Evolutionary conservation across 2,113 vertebrate genomes (phyloP).

Genomic region (Pristiophorus japonicus): DNA sequence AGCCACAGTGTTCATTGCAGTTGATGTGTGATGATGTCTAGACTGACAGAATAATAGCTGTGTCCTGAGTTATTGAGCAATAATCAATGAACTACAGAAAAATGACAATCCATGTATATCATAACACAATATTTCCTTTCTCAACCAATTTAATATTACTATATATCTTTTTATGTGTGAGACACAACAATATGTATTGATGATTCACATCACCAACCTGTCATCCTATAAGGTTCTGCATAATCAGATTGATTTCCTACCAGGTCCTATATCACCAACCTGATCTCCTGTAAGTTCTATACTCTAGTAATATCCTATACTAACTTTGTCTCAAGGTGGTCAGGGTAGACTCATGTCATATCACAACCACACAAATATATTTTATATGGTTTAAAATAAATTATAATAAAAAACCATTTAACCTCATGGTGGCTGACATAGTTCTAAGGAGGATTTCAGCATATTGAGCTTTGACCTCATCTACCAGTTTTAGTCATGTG

Average conservation of each 20-base stretch:
- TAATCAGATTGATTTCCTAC: background rate
- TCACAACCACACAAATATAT: background rate
- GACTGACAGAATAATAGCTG: background rate
- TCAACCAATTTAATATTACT: background rate
- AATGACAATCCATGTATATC: background rate
- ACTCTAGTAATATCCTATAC: no score
- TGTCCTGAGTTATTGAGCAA: background rate
- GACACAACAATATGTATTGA: background rate
- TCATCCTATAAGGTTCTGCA: background rate
- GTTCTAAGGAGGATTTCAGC: background rate
- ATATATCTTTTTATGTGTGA: background rate
- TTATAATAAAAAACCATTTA: background rate
- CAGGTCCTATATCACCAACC: no score
- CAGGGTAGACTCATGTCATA: background rate
- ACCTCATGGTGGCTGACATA: background rate
- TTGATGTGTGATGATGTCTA: background rate
- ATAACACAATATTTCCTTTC: background rate
- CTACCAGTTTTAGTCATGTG: background rate
- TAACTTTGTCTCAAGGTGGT: background rate
- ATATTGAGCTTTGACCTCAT: background rate
- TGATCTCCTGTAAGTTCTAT: no score
- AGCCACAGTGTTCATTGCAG: background rate
- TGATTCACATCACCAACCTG: background rate
- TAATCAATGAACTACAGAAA: background rate
- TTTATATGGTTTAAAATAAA: background rate